Evolutionary conservation across 2,888 invertebrate genomes (phyloP).

Genomic region (Ochropleura leucogaster): DNA sequence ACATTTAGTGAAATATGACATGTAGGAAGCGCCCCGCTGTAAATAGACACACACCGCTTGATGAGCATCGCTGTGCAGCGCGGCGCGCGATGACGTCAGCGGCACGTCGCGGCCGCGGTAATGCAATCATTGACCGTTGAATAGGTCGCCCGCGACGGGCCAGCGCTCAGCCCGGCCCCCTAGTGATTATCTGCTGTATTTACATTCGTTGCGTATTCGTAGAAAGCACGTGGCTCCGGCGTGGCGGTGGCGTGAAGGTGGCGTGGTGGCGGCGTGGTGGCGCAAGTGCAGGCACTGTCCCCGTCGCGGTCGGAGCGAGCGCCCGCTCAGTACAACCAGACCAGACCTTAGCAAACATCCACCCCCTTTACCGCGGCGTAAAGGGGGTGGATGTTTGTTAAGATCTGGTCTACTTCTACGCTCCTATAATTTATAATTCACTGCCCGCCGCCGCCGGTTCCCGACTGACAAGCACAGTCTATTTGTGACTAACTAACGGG

Average conservation of each 20-base stretch:
- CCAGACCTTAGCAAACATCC: conserved; percentile 65
- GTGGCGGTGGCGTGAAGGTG: neutral
- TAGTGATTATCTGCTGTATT: conserved; percentile 15
- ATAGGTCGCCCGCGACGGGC: conserved; percentile 4
- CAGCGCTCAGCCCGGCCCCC: conserved; percentile 2
- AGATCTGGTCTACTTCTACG: too few relatives aligned
- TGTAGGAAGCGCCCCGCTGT: neutral
- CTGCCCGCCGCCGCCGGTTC: neutral
- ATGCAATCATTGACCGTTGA: conserved; percentile 31
- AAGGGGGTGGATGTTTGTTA: too few relatives aligned
- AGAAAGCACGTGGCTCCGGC: neutral
- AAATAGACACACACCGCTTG: neutral
- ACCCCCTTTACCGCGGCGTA: neutral
- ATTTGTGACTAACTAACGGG: conserved; percentile 57
- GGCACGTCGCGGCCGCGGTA: neutral
- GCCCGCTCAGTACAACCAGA: conserved; percentile 33
- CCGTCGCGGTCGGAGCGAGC: neutral
- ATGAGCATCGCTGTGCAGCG: neutral
- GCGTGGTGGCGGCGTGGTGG: neutral
- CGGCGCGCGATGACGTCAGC: too few relatives aligned
- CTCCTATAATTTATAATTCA: conserved; percentile 62
- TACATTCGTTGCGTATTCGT: neutral
- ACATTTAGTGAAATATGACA: neutral
- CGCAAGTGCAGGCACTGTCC: too few relatives aligned
- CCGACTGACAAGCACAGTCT: conserved; percentile 42